These are phyloP conservation scores for Microctonus brassicae DNA, from an alignment of 2,888 invertebrate species.

Conservation along the genomic window DNA sequence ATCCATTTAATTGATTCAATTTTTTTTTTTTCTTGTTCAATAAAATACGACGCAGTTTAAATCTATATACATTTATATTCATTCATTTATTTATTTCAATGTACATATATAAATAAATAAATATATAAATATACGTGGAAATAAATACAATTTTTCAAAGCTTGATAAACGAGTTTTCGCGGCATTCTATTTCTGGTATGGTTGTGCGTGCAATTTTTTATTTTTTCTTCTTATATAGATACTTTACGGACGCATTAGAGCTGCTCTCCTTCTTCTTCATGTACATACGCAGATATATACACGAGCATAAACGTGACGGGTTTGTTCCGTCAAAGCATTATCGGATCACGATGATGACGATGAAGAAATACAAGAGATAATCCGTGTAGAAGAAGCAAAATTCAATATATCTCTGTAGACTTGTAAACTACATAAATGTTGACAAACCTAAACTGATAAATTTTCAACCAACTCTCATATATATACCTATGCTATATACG, in stretches of 20 bases:
- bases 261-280: too few species aligned
- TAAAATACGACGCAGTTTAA: too few species aligned
- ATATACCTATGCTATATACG: neutral
- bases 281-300: neutral
- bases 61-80: too few species aligned
- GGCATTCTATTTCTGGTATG: neutral
- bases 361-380: neutral
- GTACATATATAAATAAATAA: neutral
- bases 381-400: slow-evolving; percentile 13
- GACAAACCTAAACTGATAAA: neutral
- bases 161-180: neutral
- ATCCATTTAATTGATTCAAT: too few species aligned
- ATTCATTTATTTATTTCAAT: too few species aligned
- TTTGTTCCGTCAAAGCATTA: slow-evolving; percentile 19
- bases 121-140: neutral
- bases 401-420: neutral
- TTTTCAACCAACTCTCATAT: neutral
- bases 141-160: neutral
- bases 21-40: too few species aligned
- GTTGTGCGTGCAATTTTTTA: neutral
- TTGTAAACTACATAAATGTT: neutral
- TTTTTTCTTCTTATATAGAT: neutral
- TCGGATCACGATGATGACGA: slow-evolving; percentile 7
- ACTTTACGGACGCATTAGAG: neutral
- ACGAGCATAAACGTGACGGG: slow-evolving; percentile 5